Evolutionary conservation across 2,113 vertebrate species (phyloP).

Genomic region (Pterocles orientalis): DNA sequence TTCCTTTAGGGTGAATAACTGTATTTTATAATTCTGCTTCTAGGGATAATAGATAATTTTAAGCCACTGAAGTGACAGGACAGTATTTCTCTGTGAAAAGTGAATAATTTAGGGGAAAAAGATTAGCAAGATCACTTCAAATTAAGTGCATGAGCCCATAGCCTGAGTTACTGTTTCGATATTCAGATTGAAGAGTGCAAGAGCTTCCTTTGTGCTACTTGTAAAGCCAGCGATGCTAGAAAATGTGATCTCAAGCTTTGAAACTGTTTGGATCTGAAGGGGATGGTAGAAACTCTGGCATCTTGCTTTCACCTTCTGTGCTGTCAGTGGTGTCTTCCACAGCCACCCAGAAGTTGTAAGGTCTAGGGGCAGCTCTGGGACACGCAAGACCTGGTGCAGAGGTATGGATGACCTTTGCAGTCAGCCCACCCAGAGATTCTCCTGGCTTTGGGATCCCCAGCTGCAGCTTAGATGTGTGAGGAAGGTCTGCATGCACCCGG

Average conservation of each 20-base stretch:
- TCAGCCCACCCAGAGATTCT: not conserved
- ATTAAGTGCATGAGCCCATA: not conserved
- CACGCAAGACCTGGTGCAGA: not conserved
- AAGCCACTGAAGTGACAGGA: constrained; percentile 1
- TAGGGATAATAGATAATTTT: constrained; percentile 6
- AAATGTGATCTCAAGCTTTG: not conserved
- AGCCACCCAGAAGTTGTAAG: not conserved
- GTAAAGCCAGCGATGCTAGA: not conserved
- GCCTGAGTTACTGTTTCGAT: not conserved
- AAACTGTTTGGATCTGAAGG: not conserved
- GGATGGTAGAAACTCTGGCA: not conserved
- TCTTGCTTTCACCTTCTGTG: not conserved
- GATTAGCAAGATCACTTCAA: not conserved
- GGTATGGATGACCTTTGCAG: not conserved
- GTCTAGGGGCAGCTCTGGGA: not conserved
- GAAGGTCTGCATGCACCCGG: not conserved
- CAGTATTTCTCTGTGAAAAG: constrained; percentile 1
- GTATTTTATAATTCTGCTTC: not conserved
- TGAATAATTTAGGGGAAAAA: constrained; percentile 1
- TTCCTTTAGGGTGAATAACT: not conserved
- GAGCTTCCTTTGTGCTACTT: not conserved
- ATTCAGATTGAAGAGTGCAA: not conserved
- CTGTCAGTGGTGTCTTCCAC: not conserved
- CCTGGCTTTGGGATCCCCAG: not conserved
- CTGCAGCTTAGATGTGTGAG: not conserved